Evolutionary conservation across 2,113 vertebrate species (phyloP).

Genomic region (Ctenodactylus gundi): DNA sequence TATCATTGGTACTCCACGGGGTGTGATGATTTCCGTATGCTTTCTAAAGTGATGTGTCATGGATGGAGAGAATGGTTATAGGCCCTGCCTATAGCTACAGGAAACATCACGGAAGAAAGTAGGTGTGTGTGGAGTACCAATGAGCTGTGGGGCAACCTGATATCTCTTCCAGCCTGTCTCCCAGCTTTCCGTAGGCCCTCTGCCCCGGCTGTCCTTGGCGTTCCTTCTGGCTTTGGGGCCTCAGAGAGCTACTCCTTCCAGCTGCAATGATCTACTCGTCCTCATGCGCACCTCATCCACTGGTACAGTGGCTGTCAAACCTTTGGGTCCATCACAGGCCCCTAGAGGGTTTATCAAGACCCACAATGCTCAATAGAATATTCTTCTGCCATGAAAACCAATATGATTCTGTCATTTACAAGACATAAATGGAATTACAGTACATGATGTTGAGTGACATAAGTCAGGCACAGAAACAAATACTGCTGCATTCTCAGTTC

Average conservation of each 20-base stretch:
- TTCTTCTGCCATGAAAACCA: not conserved
- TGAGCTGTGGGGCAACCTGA: not conserved
- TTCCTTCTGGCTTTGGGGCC: not conserved
- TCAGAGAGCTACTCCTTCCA: not conserved
- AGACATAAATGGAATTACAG: not conserved
- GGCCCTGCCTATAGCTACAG: not conserved
- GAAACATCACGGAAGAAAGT: not conserved
- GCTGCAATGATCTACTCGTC: not conserved
- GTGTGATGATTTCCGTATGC: not conserved
- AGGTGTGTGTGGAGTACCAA: no score
- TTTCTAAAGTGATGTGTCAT: not conserved
- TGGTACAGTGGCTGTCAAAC: not conserved
- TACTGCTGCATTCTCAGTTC: not conserved
- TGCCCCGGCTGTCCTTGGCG: fast-evolving
- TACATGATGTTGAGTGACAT: not conserved
- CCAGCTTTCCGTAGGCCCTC: not conserved
- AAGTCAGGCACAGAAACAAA: not conserved
- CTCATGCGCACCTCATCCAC: no score
- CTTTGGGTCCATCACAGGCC: not conserved
- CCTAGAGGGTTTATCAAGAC: not conserved
- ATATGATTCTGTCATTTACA: not conserved
- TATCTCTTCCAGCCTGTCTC: not conserved
- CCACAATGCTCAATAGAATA: not conserved
- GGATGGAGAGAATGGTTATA: not conserved
- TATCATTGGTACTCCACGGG: not conserved